Percentiles rank a stretch among this genome's conserved stretches.
These are phyloP conservation scores for Eupithecia dodoneata DNA, from an alignment of 2,888 invertebrate genomes.

Conservation along the genomic window DNA sequence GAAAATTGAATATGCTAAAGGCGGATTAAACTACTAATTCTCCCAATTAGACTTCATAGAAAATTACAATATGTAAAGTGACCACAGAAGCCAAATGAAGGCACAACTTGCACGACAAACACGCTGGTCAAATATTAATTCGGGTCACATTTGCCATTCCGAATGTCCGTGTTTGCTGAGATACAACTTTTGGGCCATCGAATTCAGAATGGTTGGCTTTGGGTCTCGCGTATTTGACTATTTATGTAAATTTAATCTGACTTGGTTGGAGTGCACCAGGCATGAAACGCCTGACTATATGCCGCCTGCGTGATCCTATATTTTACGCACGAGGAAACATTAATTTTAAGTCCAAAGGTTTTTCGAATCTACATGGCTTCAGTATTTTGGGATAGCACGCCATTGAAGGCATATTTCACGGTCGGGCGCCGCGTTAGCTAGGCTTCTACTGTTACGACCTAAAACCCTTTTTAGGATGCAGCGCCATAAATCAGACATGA, in stretches of 20 bases:
- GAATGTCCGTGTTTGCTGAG: slow-evolving; percentile 75
- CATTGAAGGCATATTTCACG: slow-evolving; percentile 42
- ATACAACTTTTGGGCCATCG: slow-evolving; percentile 79
- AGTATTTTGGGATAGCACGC: slow-evolving; percentile 33
- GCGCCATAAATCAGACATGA: slow-evolving; percentile 15
- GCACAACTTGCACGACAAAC: slow-evolving; percentile 66
- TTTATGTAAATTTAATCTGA: slow-evolving; percentile 78
- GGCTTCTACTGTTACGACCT: slow-evolving; percentile 19
- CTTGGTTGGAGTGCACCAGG: slow-evolving; percentile 56
- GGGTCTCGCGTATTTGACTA: slow-evolving; percentile 72
- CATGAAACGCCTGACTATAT: slow-evolving; percentile 43
- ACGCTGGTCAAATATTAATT: slow-evolving; percentile 79
- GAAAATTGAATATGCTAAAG: slow-evolving; percentile 61
- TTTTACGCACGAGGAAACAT: slow-evolving; percentile 57
- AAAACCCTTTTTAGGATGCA: slow-evolving; percentile 21
- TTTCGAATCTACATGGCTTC: slow-evolving; percentile 43
- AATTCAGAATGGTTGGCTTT: slow-evolving; percentile 77
- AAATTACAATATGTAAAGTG: slow-evolving; percentile 65
- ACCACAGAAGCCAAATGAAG: slow-evolving; percentile 67
- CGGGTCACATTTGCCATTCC: slow-evolving; percentile 77
- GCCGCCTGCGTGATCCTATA: slow-evolving; percentile 54
- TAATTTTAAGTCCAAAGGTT: slow-evolving; percentile 51
- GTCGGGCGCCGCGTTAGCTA: slow-evolving; percentile 33
- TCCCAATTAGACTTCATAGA: slow-evolving; percentile 68
- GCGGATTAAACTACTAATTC: slow-evolving; percentile 63